A percentile compares a stretch with the other conserved stretches of the same genome.
Evolutionary conservation across 2,888 invertebrate genomes (phyloP).

Genomic region (Hermaeophaga mercurialis): DNA sequence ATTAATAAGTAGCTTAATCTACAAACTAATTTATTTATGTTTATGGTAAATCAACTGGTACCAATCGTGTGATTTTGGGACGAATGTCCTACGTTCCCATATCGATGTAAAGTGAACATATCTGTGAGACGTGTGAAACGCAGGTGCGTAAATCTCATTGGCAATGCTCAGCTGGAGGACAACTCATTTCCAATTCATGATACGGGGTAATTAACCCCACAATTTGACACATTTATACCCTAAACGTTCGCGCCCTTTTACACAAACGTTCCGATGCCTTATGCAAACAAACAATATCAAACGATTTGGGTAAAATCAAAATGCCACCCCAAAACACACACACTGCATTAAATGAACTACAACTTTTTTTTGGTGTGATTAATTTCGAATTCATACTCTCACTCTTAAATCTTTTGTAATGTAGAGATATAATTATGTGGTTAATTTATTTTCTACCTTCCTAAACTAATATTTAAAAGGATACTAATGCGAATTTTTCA

Average conservation of each 20-base stretch:
- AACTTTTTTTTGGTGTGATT: too few relatives aligned
- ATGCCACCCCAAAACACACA: neutral
- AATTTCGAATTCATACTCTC: constrained; percentile 6
- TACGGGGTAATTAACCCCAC: constrained; percentile 41
- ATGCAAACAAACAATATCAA: constrained; percentile 29
- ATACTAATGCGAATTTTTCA: constrained; percentile 33
- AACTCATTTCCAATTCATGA: constrained; percentile 42
- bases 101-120: too few relatives aligned
- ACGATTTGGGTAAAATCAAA: constrained; percentile 15
- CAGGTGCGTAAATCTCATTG: constrained; percentile 37
- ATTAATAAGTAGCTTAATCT: too few relatives aligned
- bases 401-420: constrained; percentile 29
- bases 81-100: too few relatives aligned
- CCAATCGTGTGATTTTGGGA: too few relatives aligned
- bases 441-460: constrained; percentile 40
- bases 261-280: constrained; percentile 27
- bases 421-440: constrained; percentile 37
- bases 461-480: constrained; percentile 30
- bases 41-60: too few relatives aligned
- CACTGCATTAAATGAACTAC: too few relatives aligned
- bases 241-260: constrained; percentile 26
- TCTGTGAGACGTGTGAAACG: constrained; percentile 23
- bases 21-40: too few relatives aligned
- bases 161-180: constrained; percentile 40
- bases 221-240: constrained; percentile 39